phyloP scores from a whole-genome alignment of 2,888 invertebrate genomes.

The Stenurella melanura region DNA sequence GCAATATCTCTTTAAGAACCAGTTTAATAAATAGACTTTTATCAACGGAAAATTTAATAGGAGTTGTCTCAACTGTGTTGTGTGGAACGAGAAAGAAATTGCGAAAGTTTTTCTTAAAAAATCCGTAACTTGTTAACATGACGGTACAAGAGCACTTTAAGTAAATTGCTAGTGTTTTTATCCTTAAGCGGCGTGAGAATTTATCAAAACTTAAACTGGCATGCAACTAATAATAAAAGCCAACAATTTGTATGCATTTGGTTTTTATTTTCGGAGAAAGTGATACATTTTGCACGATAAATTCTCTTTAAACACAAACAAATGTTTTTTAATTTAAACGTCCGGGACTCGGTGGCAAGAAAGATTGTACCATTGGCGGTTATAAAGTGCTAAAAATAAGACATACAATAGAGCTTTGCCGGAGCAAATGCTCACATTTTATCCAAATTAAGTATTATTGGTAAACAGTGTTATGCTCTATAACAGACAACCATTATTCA shows the following conservation, averaged over 20 bases:
- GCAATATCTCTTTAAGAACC: too few species aligned
- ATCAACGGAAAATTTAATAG: too few species aligned
- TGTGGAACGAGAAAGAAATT: too few species aligned
- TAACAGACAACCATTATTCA: neutral
- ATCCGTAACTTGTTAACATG: neutral
- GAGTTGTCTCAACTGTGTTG: too few species aligned
- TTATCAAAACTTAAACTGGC: constrained; percentile 27
- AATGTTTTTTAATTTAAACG: constrained; percentile 55
- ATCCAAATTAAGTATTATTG: neutral
- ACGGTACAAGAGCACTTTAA: neutral
- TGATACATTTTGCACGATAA: constrained; percentile 49
- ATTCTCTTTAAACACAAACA: constrained; percentile 48
- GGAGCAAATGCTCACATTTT: neutral
- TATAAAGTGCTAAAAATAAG: constrained; percentile 31
- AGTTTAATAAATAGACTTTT: too few species aligned
- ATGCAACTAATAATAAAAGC: constrained; percentile 39
- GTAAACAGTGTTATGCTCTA: neutral
- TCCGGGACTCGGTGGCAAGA: constrained; percentile 27
- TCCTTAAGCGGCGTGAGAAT: constrained; percentile 20
- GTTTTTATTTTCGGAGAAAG: constrained; percentile 38
- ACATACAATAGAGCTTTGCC: constrained; percentile 9
- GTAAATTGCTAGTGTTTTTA: constrained; percentile 32
- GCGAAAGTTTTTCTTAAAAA: too few species aligned
- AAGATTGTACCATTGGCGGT: constrained; percentile 25
- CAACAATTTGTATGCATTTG: constrained; percentile 39